These are phyloP conservation scores for Strigamia transsilvanica DNA, from an alignment of 2,888 invertebrate species.

Conservation along the genomic window DNA sequence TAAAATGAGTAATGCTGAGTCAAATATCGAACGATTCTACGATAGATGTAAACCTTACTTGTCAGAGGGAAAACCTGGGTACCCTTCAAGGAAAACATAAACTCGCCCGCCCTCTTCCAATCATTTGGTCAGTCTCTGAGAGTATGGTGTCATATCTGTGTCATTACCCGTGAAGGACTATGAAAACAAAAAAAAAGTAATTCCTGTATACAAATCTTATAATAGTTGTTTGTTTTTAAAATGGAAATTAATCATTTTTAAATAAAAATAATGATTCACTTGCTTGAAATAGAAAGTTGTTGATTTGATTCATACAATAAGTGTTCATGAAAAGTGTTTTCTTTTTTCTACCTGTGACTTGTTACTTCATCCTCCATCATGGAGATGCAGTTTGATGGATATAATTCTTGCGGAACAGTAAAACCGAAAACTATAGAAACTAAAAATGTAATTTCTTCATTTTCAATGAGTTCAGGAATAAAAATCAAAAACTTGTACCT, in stretches of 20 bases:
- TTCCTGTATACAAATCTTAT: not conserved
- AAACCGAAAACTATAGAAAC: too few relatives aligned
- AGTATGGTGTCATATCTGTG: slow-evolving; percentile 3
- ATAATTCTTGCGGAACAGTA: too few relatives aligned
- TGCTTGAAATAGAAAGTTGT: too few relatives aligned
- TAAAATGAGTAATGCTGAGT: not conserved
- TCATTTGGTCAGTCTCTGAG: not conserved
- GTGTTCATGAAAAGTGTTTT: too few relatives aligned
- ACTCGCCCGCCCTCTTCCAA: not conserved
- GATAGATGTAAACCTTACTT: not conserved
- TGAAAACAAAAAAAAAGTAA: not conserved
- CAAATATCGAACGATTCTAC: not conserved
- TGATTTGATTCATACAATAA: too few relatives aligned
- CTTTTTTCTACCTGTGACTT: too few relatives aligned
- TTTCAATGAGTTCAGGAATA: too few relatives aligned
- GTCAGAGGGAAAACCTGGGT: not conserved
- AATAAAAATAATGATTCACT: too few relatives aligned
- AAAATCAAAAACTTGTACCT: too few relatives aligned
- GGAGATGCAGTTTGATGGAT: not conserved
- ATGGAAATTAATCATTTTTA: too few relatives aligned
- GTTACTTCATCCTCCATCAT: not conserved
- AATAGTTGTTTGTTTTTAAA: not conserved
- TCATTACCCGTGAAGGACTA: not conserved
- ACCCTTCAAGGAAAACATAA: slow-evolving; percentile 1
- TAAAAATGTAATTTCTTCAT: too few relatives aligned